Percentiles rank a stretch among this genome's conserved stretches.
These are phyloP conservation scores for Phylloscopus whistleri DNA, from an alignment of 2,113 vertebrate genomes.

Conservation along the genomic window DNA sequence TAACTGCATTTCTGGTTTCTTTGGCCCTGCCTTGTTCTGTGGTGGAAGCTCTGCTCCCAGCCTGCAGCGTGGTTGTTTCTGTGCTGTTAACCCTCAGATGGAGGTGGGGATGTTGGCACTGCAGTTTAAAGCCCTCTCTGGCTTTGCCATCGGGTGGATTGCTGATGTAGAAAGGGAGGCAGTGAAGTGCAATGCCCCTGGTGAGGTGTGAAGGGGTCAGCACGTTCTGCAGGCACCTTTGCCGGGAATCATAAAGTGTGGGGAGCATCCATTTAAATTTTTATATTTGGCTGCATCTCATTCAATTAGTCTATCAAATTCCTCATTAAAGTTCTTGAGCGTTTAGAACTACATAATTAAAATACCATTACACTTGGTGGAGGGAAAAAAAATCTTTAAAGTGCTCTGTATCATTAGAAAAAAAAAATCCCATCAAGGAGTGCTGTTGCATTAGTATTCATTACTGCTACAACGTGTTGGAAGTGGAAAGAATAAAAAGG, in stretches of 20 bases:
- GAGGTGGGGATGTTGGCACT: background rate
- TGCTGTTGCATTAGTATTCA: constrained; percentile 31
- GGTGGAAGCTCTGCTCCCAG: background rate
- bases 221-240: constrained; percentile 17
- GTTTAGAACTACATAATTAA: constrained; percentile 62
- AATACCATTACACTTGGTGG: constrained; percentile 47
- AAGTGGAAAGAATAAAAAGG: constrained; percentile 23
- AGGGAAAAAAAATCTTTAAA: constrained; percentile 11
- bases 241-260: background rate
- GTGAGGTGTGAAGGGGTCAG: background rate
- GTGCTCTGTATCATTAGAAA: background rate
- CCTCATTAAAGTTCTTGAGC: constrained; percentile 53
- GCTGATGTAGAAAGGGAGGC: background rate
- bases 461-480: constrained; percentile 13
- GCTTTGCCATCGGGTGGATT: background rate
- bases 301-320: constrained; percentile 63
- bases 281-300: constrained; percentile 35
- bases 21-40: background rate
- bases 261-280: constrained; percentile 31
- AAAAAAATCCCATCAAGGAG: background rate
- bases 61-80: background rate
- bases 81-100: background rate
- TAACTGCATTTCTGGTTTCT: background rate
- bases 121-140: background rate
- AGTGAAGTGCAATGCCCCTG: background rate